phyloP scores from a whole-genome alignment of 2,113 vertebrate genomes.

The Seriola aureovittata region DNA sequence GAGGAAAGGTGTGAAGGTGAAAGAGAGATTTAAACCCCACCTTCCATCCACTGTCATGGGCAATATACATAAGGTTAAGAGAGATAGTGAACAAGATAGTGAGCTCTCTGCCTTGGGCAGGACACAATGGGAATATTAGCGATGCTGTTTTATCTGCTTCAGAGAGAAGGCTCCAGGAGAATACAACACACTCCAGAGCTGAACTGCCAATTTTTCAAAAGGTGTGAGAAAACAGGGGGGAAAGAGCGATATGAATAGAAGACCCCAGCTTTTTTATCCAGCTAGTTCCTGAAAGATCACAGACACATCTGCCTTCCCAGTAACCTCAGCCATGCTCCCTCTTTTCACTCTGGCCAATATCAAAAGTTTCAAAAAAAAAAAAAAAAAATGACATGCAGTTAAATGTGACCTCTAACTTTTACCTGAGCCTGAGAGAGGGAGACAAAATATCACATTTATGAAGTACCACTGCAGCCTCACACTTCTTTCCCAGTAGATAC shows the following conservation, averaged over 20 bases:
- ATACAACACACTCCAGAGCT: neutral
- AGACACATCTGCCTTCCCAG: neutral
- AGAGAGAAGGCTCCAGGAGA: slow-evolving; percentile 15
- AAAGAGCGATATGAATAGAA: neutral
- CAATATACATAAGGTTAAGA: slow-evolving; percentile 10
- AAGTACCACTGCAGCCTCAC: neutral
- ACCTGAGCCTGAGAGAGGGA: neutral
- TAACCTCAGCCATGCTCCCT: neutral
- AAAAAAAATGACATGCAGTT: neutral
- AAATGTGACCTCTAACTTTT: neutral
- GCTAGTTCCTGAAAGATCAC: neutral
- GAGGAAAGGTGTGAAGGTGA: slow-evolving; percentile 14
- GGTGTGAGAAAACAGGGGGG: neutral
- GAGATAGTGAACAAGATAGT: slow-evolving; percentile 27
- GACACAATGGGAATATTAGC: slow-evolving; percentile 37
- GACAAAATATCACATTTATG: neutral
- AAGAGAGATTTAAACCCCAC: slow-evolving; percentile 26
- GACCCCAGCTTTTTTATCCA: neutral
- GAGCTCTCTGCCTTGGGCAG: slow-evolving; percentile 1
- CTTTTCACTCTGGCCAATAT: neutral
- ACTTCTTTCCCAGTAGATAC: too few relatives aligned
- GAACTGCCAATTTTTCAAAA: slow-evolving; percentile 22
- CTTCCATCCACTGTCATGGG: slow-evolving; percentile 21
- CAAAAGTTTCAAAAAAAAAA: neutral
- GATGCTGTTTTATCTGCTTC: slow-evolving; percentile 31